Conservation (phyloP, 2,113 vertebrate species). For the Naja naja region DNA sequence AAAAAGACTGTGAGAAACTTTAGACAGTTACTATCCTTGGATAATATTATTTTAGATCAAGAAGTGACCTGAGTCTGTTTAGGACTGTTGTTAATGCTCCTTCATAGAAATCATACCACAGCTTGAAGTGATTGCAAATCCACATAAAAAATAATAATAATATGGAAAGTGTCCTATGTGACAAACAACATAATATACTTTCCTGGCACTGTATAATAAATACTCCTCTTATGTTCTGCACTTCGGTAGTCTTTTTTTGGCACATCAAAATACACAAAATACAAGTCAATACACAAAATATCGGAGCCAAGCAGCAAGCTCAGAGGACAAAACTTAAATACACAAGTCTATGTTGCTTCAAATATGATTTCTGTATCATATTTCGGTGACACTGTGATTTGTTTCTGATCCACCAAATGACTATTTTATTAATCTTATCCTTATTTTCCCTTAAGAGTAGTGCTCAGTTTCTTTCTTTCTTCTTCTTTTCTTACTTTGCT, state of each 20-base stretch:
- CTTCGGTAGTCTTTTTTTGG: neutral
- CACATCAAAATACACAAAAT: neutral
- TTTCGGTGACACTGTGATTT: neutral
- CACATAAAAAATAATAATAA: neutral
- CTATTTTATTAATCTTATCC: neutral
- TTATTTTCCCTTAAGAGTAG: neutral
- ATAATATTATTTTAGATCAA: neutral
- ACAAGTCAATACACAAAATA: neutral
- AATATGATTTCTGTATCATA: neutral
- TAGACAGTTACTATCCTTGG: neutral
- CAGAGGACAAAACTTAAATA: neutral
- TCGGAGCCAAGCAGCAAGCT: neutral
- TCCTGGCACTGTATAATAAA: fast-evolving
- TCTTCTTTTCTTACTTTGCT: neutral
- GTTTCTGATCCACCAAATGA: neutral
- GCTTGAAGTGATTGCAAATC: neutral
- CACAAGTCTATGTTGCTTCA: neutral
- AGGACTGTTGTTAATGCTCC: neutral
- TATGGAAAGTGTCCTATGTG: neutral
- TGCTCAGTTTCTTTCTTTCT: neutral
- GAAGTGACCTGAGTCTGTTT: neutral
- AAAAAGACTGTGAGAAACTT: neutral
- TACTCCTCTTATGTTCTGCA: fast-evolving
- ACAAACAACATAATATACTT: neutral
- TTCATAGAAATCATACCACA: neutral